Percentiles rank a stretch among this genome's conserved stretches.
phyloP scores from a whole-genome alignment of 92 coral and sea anemone species.

The Phenganax stokvisi region DNA sequence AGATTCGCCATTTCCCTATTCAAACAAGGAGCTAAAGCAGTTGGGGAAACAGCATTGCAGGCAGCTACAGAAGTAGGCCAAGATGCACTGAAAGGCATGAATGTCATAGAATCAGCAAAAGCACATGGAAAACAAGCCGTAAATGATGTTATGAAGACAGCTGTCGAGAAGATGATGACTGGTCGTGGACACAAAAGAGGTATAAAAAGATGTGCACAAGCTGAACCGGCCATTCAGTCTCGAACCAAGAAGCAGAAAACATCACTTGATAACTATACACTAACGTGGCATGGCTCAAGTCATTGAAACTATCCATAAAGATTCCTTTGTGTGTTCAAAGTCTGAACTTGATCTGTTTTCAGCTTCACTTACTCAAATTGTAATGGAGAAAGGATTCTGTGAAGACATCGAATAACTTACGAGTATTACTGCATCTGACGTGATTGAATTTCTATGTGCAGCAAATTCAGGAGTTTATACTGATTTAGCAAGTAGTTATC shows the following conservation, averaged over 20 bases:
- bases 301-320: background rate
- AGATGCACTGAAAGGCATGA: background rate
- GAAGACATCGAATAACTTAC: constrained; percentile 7
- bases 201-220: constrained; percentile 41
- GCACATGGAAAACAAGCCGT: constrained; percentile 12
- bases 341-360: constrained; percentile 18
- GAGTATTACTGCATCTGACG: constrained; percentile 1
- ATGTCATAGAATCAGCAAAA: background rate
- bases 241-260: constrained; percentile 49
- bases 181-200: constrained; percentile 13
- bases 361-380: constrained; percentile 4
- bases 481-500: constrained; percentile 25
- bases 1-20: constrained; percentile 19
- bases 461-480: constrained; percentile 15
- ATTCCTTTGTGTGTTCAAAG: no score
- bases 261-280: background rate
- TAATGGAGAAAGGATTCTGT: constrained; percentile 28
- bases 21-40: background rate
- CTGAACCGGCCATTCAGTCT: constrained; percentile 36
- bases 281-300: constrained; percentile 1
- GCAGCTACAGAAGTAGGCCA: constrained; percentile 15
- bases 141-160: background rate
- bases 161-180: background rate
- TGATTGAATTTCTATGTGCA: constrained; percentile 24
- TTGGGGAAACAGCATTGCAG: constrained; percentile 24